Conservation (phyloP, 2,797 vertebrate genomes). For the Numenius phaeopus region DNA sequence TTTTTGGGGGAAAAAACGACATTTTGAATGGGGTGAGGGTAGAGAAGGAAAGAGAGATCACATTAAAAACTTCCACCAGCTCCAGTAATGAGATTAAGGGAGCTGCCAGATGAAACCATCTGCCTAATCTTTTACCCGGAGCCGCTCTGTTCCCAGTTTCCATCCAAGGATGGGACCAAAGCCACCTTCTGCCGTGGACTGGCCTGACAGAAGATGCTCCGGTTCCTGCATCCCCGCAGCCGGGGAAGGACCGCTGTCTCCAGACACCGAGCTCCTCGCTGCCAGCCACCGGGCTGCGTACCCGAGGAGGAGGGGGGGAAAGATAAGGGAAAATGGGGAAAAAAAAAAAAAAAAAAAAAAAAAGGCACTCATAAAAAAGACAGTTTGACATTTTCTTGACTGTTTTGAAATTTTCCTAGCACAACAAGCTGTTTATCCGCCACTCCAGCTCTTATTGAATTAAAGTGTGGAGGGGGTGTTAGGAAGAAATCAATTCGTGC, state of each 20-base stretch:
- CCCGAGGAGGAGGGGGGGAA: neutral
- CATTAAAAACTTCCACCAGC: constrained; percentile 48
- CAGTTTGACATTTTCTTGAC: constrained; percentile 78
- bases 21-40: neutral
- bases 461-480: constrained; percentile 72
- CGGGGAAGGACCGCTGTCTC: neutral
- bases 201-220: neutral
- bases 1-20: neutral
- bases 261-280: accelerated
- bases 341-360: neutral
- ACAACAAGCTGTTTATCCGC: constrained; percentile 81
- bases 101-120: constrained; percentile 69
- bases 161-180: constrained; percentile 5
- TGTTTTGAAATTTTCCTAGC: constrained; percentile 79
- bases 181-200: constrained; percentile 11
- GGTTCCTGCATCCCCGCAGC: neutral
- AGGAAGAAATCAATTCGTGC: constrained; percentile 78
- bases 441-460: constrained; percentile 80
- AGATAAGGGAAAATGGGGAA: neutral
- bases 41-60: constrained; percentile 21
- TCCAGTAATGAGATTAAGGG: constrained; percentile 63
- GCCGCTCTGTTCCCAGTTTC: neutral
- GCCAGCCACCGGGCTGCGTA: neutral
- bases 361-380: constrained; percentile 59
- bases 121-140: constrained; percentile 63